These are phyloP conservation scores for Lepus townsendii DNA, from an alignment of 2,797 vertebrate species.

Conservation along the genomic window DNA sequence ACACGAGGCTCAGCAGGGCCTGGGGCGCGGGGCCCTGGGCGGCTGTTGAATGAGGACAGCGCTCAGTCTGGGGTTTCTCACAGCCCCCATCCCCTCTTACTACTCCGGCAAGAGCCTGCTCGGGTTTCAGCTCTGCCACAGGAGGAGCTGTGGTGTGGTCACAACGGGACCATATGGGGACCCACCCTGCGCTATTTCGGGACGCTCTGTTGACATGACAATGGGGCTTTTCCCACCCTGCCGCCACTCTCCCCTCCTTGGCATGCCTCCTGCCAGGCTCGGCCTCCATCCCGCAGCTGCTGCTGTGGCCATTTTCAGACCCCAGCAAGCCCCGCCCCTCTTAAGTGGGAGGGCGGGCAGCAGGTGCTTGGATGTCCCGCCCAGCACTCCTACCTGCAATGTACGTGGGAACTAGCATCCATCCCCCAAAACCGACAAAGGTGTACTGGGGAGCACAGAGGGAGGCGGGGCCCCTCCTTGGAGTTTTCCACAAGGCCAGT, in stretches of 20 bases:
- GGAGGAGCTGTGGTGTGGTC: conserved; percentile 4
- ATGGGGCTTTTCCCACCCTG: conserved; percentile 52
- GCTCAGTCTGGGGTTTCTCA: background rate
- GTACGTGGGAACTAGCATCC: background rate
- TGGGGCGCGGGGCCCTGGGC: background rate
- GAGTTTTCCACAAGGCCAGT: background rate
- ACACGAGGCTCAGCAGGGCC: background rate
- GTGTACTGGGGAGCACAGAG: background rate
- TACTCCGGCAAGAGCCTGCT: background rate
- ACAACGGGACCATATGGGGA: conserved; percentile 43
- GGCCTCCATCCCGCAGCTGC: background rate
- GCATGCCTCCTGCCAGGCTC: background rate
- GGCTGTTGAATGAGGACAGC: rapidly evolving
- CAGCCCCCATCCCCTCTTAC: background rate
- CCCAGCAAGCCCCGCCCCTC: background rate
- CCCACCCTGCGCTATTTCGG: conserved; percentile 54
- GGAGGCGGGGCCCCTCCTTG: background rate
- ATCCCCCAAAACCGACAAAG: background rate
- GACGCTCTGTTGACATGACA: conserved; percentile 70
- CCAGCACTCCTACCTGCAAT: no score
- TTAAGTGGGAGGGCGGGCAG: background rate
- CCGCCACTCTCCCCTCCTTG: background rate
- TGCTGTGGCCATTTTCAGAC: background rate
- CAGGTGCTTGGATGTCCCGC: rapidly evolving
- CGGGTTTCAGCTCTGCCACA: background rate